Base-by-base conservation (phyloP, 2,797 vertebrate species). In the Sebastes oblongus region DNA sequence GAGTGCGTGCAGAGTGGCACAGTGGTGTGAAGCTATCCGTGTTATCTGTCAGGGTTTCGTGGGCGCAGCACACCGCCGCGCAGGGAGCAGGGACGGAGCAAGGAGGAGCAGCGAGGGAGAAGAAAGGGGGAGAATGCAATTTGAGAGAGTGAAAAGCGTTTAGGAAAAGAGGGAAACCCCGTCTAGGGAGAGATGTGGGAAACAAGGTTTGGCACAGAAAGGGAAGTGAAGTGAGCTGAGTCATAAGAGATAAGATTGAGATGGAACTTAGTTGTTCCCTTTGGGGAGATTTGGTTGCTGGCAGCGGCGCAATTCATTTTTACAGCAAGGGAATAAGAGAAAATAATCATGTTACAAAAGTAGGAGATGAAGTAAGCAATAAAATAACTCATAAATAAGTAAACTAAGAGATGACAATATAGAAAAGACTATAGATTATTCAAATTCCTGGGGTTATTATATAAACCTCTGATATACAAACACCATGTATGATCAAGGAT, bases 161-260 rank as follows among this genome's bases (percentile, higher is more conserved):
- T 22, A 78, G 71, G 52, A 83, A 75, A 69, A 72, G 66, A 82
- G 83, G 81, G 80, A 87, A 90, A 85, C 66, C 86, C 85, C 25
- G 22, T 78, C 72, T 32, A 10, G 72, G 71, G 72, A 79, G 46
- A 62, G 69, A 87, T 78, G 66, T 50, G 54, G 83, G 78, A 80
- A 89, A 84, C 58, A 8, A 25, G 39, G 39, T 75, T 90, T 83
- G 75, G 78, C 81, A 58, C 24, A 5, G 56, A 46, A 85, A 85
- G 74, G 66, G 54, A 88, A 66, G 55, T 24, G 52, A 73, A 79
- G 66, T 69, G 77, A 90, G 79, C 77, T 66, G 81, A 93, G 81
- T 86, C 87, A 89, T 74, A 64, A 62, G 59, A 83, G 84, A 88
- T 83, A 61, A 83, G 79, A 86, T 81, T 76, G 78, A 77, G 71